Base-by-base conservation (phyloP, 2,797 vertebrate species). In the Falco rusticolus region DNA sequence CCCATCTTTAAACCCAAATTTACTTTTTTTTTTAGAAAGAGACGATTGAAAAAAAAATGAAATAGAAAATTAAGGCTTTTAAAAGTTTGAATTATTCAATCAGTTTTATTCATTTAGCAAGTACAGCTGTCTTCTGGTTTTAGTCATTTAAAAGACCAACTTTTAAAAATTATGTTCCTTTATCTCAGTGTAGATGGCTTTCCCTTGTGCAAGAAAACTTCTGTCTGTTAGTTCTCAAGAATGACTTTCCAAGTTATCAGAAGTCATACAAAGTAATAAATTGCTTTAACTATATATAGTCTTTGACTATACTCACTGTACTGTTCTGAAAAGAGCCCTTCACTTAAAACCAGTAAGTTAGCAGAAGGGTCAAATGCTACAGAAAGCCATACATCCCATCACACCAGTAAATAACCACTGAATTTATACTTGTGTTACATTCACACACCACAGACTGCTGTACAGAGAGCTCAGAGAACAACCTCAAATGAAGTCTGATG, bases 261-360 rank as follows among this genome's bases (percentile, higher is more conserved):
- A 86, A 84, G 17, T 24, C 29, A 74, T 4, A 86, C 16, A 79
- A 60, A 65, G 74, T 37, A 65, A 72, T 53, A 25, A 85, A 78
- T 16, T 50, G 13, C 39, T 57, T 63, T 60, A 26, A 24, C 28
- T 43, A 5, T 1, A 1, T 39, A 39, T 76, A n/a, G 15, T 63
- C 31, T 60, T 63, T 60, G 29, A 24, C 28, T 43, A 5, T 1
- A 1, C 0, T 43, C n/a, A 28, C 11, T 16, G 12, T 5, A 24
- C 29, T 45, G 26, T 3, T 65, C n/a, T 53, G 48, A 61, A 41
- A 68, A 26, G 19, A 13, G 29, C 18, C 31, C 34, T 66, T 54
- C 34, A 43, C 28, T 33, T 31, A 13, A 15, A 86, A 29, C 7
- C 29, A n/a, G 9, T 16, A 57, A 45, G 41, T 9, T 19, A 47